phyloP scores from a whole-genome alignment of 2,888 invertebrate genomes.

The Chalcosyrphus nemorum region DNA sequence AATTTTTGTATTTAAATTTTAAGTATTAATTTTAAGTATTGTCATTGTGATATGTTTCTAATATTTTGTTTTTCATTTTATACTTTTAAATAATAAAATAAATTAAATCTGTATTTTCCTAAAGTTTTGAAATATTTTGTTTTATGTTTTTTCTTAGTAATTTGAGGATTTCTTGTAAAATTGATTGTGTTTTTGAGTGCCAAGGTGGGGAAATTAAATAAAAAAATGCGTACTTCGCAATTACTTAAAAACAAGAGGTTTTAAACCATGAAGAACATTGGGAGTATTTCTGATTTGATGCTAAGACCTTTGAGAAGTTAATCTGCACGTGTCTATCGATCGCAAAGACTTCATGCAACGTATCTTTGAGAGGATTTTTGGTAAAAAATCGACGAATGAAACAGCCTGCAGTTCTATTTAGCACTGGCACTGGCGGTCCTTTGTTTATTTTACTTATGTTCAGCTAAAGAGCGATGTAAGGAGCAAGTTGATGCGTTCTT shows the following conservation, averaged over 20 bases:
- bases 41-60: conserved; percentile 82
- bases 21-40: conserved; percentile 80
- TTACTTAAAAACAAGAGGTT: background rate
- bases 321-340: too few relatives aligned
- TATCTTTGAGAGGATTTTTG: too few relatives aligned
- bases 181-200: conserved; percentile 6
- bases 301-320: too few relatives aligned
- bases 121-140: background rate
- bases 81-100: conserved; percentile 16
- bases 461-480: too few relatives aligned
- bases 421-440: too few relatives aligned
- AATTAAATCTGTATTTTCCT: conserved; percentile 1
- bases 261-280: too few relatives aligned
- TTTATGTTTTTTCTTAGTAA: background rate
- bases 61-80: conserved; percentile 77
- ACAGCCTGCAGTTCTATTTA: too few relatives aligned
- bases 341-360: too few relatives aligned
- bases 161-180: background rate
- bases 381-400: too few relatives aligned
- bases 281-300: too few relatives aligned
- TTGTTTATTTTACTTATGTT: too few relatives aligned
- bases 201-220: conserved; percentile 6
- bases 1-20: conserved; percentile 67
- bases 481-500: too few relatives aligned
- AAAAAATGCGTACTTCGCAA: background rate